These are phyloP conservation scores for Oreocharis arfaki DNA, from an alignment of 2,113 vertebrate genomes.

Conservation along the genomic window DNA sequence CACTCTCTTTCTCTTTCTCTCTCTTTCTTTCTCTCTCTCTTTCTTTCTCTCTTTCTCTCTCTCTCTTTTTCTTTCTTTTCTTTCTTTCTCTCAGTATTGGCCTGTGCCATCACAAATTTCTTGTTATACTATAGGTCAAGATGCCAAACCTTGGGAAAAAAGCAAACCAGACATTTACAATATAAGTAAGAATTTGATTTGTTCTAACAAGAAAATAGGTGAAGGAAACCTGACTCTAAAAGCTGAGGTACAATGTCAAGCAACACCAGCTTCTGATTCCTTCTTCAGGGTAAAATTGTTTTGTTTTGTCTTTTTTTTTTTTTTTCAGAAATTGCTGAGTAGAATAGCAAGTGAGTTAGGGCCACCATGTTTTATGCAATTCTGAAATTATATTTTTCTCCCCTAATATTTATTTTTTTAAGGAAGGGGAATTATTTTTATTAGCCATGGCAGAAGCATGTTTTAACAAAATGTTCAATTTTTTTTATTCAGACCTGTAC, in stretches of 20 bases:
- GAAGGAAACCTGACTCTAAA: background rate
- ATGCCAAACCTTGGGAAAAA: background rate
- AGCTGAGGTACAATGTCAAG: background rate
- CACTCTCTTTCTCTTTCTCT: background rate
- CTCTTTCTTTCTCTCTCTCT: too few species aligned
- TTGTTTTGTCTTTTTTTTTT: fast-evolving
- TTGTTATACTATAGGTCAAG: background rate
- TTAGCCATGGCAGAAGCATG: background rate
- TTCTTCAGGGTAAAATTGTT: background rate
- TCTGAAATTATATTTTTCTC: background rate
- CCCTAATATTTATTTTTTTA: background rate
- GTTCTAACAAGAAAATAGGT: background rate
- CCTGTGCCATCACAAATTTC: background rate
- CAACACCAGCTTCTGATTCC: background rate
- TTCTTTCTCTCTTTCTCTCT: too few species aligned
- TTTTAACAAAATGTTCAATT: background rate
- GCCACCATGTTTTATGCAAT: background rate
- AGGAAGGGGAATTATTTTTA: background rate
- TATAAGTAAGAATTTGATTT: background rate
- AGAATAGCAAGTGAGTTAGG: background rate
- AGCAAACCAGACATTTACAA: background rate
- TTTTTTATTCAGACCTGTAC: background rate
- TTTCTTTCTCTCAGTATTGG: background rate
- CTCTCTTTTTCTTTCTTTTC: too few species aligned
- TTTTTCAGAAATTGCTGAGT: background rate